phyloP scores from a whole-genome alignment of 2,113 vertebrate genomes.

The Ovis aries region ARS-UI_Ramb_v3.0 NC_056059.1:2035001-2035500 shows the following conservation, averaged over 20 bases:
- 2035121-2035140: neutral
- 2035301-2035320: neutral
- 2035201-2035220: neutral
- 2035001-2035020: no score
- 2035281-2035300: neutral
- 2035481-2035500: neutral
- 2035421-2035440: neutral
- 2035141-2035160: neutral
- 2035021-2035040: no score
- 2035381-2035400: neutral
- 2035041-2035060: no score
- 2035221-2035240: neutral
- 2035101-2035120: neutral
- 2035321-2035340: neutral
- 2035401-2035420: neutral
- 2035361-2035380: neutral
- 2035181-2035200: neutral
- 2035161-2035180: neutral
- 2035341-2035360: neutral
- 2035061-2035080: no score
- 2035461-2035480: fast-evolving
- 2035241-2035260: neutral
- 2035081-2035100: no score
- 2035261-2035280: neutral
- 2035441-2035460: neutral